A percentile compares a stretch with the other conserved stretches of the same genome.
Evolutionary conservation across 1,140 invertebrate species (phyloP).

Genomic region (Panagrolaimus sp.): DNA sequence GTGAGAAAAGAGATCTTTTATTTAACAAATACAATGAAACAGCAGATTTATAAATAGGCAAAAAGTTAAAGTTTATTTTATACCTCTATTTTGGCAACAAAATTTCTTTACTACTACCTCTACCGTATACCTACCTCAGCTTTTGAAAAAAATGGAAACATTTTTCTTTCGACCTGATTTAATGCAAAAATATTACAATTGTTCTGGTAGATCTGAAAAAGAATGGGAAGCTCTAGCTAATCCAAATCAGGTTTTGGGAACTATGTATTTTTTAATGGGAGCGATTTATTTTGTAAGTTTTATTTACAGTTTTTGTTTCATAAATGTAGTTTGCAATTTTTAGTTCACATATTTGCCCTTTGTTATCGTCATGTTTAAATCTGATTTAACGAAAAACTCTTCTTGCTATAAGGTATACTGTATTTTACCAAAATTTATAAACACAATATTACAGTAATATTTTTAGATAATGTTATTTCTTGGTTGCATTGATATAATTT

Average conservation of each 20-base stretch:
- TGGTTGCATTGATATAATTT: constrained; percentile 22
- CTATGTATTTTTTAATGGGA: not conserved
- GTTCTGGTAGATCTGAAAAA: not conserved
- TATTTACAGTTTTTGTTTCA: not conserved
- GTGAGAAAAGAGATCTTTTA: no score
- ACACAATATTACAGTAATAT: no score
- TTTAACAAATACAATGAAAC: no score
- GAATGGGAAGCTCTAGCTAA: not conserved
- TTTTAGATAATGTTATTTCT: constrained; percentile 23
- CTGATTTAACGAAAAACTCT: not conserved
- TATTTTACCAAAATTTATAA: no score
- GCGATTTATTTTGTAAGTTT: not conserved
- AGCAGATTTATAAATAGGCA: no score
- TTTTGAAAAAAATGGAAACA: not conserved
- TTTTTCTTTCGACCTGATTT: not conserved
- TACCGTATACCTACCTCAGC: no score
- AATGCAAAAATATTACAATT: constrained; percentile 7
- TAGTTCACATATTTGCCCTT: not conserved
- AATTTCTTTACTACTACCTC: no score
- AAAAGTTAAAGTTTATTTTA: no score
- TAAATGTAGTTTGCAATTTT: no score
- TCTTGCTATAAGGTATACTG: not conserved
- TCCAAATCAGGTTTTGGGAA: not conserved
- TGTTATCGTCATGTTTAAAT: not conserved
- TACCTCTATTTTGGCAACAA: no score